These are phyloP conservation scores for Acipenser transmontanus DNA, from an alignment of 2,797 vertebrate species.

Conservation along the genomic window DNA sequence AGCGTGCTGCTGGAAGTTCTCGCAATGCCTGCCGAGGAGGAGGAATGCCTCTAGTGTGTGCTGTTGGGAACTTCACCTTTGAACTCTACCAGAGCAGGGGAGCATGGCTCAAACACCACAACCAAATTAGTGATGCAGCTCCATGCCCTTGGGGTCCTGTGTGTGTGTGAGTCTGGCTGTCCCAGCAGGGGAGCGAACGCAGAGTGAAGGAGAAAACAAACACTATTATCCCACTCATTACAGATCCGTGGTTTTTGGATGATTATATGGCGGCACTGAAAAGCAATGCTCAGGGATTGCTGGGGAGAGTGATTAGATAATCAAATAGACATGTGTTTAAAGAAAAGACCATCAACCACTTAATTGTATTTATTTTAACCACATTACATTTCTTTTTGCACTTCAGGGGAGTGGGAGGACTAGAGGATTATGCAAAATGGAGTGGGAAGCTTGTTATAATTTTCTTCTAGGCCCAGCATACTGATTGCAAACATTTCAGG, in stretches of 20 bases:
- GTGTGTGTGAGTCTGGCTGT: conserved; percentile 13
- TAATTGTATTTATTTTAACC: conserved; percentile 39
- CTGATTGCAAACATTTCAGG: conserved; percentile 7
- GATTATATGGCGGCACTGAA: conserved; percentile 24
- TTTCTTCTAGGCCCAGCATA: conserved; percentile 15
- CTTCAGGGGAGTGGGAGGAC: conserved; percentile 20
- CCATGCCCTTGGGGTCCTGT: conserved; percentile 14
- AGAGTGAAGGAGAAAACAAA: conserved; percentile 23
- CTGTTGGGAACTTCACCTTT: too few relatives aligned
- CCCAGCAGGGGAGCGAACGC: conserved; percentile 14
- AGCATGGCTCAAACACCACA: too few relatives aligned
- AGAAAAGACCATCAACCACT: conserved; percentile 20
- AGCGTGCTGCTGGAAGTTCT: too few relatives aligned
- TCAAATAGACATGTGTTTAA: conserved; percentile 15
- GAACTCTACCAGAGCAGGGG: too few relatives aligned
- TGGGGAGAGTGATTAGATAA: conserved; percentile 14
- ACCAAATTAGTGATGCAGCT: too few relatives aligned
- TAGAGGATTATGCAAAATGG: conserved; percentile 16
- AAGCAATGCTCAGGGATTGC: conserved; percentile 6
- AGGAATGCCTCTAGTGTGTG: too few relatives aligned
- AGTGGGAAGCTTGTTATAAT: conserved; percentile 28
- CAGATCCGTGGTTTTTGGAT: conserved; percentile 19
- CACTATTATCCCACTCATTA: conserved; percentile 16
- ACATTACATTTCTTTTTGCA: conserved; percentile 23
- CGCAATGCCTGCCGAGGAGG: too few relatives aligned